Evolutionary conservation across 2,113 vertebrate genomes (phyloP).

Genomic region (Suncus etruscus): DNA sequence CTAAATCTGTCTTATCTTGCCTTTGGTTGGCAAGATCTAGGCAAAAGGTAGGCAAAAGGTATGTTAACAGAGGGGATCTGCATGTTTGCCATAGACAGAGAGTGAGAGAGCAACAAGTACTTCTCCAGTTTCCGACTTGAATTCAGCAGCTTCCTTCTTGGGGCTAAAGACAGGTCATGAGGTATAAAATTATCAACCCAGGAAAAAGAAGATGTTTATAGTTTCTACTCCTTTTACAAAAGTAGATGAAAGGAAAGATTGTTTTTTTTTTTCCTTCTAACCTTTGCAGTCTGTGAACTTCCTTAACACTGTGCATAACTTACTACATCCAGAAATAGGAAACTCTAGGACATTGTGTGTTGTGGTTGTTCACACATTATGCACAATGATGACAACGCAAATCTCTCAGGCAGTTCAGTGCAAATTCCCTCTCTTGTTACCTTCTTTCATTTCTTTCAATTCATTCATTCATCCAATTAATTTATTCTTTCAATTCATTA

Average conservation of each 20-base stretch:
- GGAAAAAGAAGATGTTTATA: slow-evolving; percentile 86
- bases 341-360: background rate
- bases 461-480: fast-evolving
- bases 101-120: slow-evolving; percentile 35
- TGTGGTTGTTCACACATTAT: background rate
- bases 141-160: slow-evolving; percentile 85
- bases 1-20: slow-evolving; percentile 65
- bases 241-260: slow-evolving; percentile 85
- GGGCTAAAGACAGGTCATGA: slow-evolving; percentile 82
- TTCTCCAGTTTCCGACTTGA: slow-evolving; percentile 74
- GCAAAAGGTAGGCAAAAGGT: slow-evolving; percentile 78
- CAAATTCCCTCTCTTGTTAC: background rate
- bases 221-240: slow-evolving; percentile 80
- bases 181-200: slow-evolving; percentile 83
- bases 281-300: slow-evolving; percentile 70
- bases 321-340: slow-evolving; percentile 64
- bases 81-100: background rate
- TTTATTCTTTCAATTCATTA: too few species aligned
- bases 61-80: background rate
- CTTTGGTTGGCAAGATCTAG: slow-evolving; percentile 69
- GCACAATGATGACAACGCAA: background rate
- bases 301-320: slow-evolving; percentile 69
- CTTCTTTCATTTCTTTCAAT: fast-evolving
- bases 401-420: background rate
- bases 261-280: slow-evolving; percentile 71